Evolutionary conservation across 1,140 invertebrate species (phyloP), one percentile per base, ranked within the genome.

Genomic region (Calliopsis andreniformis): DNA sequence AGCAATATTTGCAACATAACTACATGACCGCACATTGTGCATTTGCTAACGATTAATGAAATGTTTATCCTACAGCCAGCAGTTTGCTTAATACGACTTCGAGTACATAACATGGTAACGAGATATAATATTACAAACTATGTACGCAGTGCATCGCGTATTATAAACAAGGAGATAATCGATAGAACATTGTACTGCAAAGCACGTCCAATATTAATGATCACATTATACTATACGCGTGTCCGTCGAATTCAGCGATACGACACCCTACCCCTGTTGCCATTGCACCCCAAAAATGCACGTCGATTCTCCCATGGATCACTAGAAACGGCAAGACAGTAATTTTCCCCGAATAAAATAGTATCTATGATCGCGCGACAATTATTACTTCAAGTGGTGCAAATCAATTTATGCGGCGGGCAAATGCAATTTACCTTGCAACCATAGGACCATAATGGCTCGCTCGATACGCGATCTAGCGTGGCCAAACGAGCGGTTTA

Each of bases 81-180:
- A 30, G n/a, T 56, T 69, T 18, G 30, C 25, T 56, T 69, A 69
- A 69, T 30, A 39, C 51, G 7, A 23, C 51, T 56, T 43, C 51
- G 42, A 45, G 51, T 23, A 45, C 53, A 14, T 35, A 45, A 43
- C 39, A 55, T 5, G 18, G 14, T 69, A 69, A 69, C 39, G 39
- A 32, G 39, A 69, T 56, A 56, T 69, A 43, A 70, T 70, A 59
- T 59, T 59, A 45, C 53, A 32, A 45, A 59, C 39, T 14, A 25
- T 58, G 35, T 12, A 5, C 23, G 3, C 25, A 18, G 7, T 49
- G 45, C 61, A 49, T 47, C 43, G 32, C 23, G 51, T 56, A 69
- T 56, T 56, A 59, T 23, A 59, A 59, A 70, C 67, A 70, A 20
- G 12, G 39, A 45, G 23, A 70, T 70, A 59, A 70, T 70, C 67